Percentiles rank a stretch among this genome's conserved stretches.
Conservation (phyloP, 2,888 invertebrate species). For the Odontothrips loti region DNA sequence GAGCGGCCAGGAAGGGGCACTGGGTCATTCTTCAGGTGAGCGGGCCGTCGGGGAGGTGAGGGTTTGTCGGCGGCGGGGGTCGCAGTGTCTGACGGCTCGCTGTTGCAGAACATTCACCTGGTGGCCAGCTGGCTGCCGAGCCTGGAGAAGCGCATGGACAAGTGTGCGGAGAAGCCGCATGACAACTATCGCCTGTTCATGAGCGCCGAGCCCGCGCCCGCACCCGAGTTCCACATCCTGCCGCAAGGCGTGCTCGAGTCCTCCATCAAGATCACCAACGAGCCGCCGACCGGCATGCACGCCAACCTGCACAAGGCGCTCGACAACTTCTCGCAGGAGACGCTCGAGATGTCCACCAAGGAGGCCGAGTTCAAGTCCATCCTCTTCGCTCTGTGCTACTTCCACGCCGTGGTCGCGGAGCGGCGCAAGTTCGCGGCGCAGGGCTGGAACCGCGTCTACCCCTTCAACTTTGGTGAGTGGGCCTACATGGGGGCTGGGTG, state of each 20-base stretch:
- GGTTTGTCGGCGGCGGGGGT: too few relatives aligned
- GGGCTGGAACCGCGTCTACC: constrained; percentile 78
- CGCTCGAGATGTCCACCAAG: constrained; percentile 85
- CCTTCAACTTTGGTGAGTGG: constrained; percentile 53
- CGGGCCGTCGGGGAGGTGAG: neutral
- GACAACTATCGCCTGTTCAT: constrained; percentile 67
- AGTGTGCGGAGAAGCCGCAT: constrained; percentile 64
- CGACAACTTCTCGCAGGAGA: constrained; percentile 89
- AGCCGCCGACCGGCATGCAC: constrained; percentile 91
- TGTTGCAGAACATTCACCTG: constrained; percentile 78
- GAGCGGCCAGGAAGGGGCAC: constrained; percentile 71
- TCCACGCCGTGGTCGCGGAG: constrained; percentile 91
- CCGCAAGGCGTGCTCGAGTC: constrained; percentile 86
- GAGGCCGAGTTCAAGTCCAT: constrained; percentile 90
- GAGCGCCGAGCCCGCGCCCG: constrained; percentile 79
- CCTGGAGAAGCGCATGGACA: constrained; percentile 88
- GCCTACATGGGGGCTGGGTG: neutral
- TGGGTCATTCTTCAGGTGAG: constrained; percentile 78
- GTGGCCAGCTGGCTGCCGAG: constrained; percentile 83
- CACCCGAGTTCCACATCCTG: constrained; percentile 59
- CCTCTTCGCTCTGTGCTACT: constrained; percentile 85
- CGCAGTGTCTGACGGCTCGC: neutral
- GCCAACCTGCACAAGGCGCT: constrained; percentile 90
- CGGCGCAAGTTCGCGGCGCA: constrained; percentile 91
- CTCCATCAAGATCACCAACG: constrained; percentile 92